phyloP scores from a whole-genome alignment of 2,113 vertebrate species.

The Neotoma lepida region DNA sequence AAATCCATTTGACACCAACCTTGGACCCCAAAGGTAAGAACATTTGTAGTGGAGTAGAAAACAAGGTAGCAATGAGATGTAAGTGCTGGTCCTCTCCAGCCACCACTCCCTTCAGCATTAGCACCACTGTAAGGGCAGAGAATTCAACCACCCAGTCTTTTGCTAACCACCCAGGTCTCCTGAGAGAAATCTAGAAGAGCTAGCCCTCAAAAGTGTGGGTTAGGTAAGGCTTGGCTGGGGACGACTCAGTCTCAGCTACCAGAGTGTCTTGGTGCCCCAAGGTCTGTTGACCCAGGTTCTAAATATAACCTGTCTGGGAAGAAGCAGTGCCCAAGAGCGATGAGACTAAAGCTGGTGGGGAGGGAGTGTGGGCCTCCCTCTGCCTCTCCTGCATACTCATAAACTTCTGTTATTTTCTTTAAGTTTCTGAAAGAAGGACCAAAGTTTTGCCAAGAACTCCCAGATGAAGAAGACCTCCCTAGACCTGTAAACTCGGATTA shows the following conservation, averaged over 20 bases:
- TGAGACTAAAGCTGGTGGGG: neutral
- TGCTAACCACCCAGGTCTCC: neutral
- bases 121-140: neutral
- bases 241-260: neutral
- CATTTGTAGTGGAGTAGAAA: constrained; percentile 36
- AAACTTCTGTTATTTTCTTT: constrained; percentile 53
- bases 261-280: neutral
- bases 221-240: neutral
- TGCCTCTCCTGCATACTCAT: constrained; percentile 3
- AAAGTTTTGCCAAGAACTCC: constrained; percentile 47
- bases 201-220: neutral
- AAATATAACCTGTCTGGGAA: neutral
- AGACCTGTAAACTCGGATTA: constrained; percentile 2
- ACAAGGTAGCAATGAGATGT: neutral
- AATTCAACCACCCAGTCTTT: neutral
- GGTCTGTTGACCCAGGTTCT: neutral
- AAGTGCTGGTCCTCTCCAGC: neutral
- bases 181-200: neutral
- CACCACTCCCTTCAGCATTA: neutral
- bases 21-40: constrained; percentile 23
- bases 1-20: constrained; percentile 5
- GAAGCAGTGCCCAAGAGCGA: neutral
- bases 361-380: neutral
- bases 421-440: constrained; percentile 68
- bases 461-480: constrained; percentile 66